Evolutionary conservation across 2,888 invertebrate species (phyloP), one percentile per base, ranked within the genome.

Genomic region (Troides aeacus): DNA sequence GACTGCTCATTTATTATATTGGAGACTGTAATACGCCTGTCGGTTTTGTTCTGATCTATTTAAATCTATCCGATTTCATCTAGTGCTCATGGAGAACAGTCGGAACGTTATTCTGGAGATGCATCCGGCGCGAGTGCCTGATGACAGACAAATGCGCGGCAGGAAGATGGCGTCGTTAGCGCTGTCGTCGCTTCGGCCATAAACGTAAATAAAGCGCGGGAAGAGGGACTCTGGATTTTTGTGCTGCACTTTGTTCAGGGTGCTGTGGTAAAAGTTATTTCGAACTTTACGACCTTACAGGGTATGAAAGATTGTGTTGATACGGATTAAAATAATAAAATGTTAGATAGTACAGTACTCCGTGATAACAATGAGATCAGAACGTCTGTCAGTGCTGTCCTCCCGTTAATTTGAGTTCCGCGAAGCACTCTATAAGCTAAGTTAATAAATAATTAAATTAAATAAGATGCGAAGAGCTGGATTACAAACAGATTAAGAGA

Each of bases 91-190:
- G 75, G 77, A 66, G 73, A 70, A 72, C 69, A 71, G 77, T 71
- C 70, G 69, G 74, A 74, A 76, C 76, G 80, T 84, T 81, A 82
- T 79, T 82, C 79, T 78, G 78, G 36, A 72, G 75, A 72, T 84
- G 90, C 89, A 91, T 91, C 90, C 90, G 91, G 88, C 82, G 74
- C 80, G 84, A 83, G 82, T 74, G 79, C 71, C 74, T 79, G 89
- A 70, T 81, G 91, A 91, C 83, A 84, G 90, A 91, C 84, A 89
- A 85, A 90, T 83, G 89, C 84, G 81, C 82, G 78, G 85, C 87
- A 87, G 91, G 92, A 91, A 87, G 89, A 85, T 83, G 80, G 83
- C 84, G 86, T 78, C 89, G 90, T 90, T 90, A 88, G 79, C 77
- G 84, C 89, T 90, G 91, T 92, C 92, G 83, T 87, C 92, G 85